phyloP scores from a whole-genome alignment of 2,113 vertebrate species.

The Oncorhynchus kisutch region DNA sequence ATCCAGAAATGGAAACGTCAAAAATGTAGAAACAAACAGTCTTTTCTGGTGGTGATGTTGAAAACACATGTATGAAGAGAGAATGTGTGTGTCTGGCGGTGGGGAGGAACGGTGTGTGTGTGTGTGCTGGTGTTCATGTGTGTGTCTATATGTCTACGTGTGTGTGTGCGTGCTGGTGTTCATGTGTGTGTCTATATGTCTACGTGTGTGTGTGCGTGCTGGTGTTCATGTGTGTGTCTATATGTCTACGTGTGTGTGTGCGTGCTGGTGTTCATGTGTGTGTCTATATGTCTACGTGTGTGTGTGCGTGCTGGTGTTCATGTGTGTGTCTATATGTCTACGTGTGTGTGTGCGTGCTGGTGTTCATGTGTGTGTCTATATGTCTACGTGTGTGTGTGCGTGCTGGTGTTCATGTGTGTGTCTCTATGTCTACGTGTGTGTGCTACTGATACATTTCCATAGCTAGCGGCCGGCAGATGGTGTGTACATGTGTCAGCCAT shows the following conservation, averaged over 20 bases:
- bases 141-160: slow-evolving; percentile 18
- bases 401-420: too few species aligned
- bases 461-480: slow-evolving; percentile 54
- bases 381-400: too few species aligned
- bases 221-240: background rate
- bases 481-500: slow-evolving; percentile 71
- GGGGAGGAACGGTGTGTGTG: slow-evolving; percentile 3
- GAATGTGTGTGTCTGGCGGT: background rate
- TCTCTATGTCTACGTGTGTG: slow-evolving; percentile 23
- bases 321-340: slow-evolving; percentile 8
- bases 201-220: slow-evolving; percentile 16
- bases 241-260: slow-evolving; percentile 23
- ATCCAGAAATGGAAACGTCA: slow-evolving; percentile 55
- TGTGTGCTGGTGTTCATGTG: background rate
- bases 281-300: slow-evolving; percentile 19
- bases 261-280: too few species aligned
- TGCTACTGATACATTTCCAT: slow-evolving; percentile 54
- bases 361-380: too few species aligned
- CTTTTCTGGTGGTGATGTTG: slow-evolving; percentile 22
- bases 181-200: background rate
- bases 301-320: background rate
- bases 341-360: slow-evolving; percentile 5
- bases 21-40: slow-evolving; percentile 61
- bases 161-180: background rate
- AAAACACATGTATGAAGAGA: slow-evolving; percentile 31